A percentile compares a stretch with the other conserved stretches of the same genome.
Conservation (phyloP, 2,797 vertebrate genomes). For the Pachyuromys duprasi region DNA sequence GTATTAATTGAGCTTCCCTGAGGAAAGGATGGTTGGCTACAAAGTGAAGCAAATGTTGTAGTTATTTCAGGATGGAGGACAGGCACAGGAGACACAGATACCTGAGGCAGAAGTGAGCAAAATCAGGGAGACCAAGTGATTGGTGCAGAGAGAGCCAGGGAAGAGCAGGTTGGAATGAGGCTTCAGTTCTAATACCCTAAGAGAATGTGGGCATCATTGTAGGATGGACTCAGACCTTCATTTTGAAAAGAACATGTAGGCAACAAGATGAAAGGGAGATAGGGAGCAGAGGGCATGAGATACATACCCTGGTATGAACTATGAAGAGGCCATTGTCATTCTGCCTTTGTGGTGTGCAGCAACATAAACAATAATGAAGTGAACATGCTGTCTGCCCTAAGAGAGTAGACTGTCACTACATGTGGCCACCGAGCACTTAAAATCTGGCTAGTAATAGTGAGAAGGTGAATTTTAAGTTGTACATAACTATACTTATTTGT, state of each 20-base stretch:
- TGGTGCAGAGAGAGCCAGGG: not conserved
- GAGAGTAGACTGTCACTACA: not conserved
- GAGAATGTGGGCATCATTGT: not conserved
- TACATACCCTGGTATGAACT: not conserved
- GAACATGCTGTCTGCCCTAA: not conserved
- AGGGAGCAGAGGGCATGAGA: not conserved
- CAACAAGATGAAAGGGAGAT: not conserved
- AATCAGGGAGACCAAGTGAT: not conserved
- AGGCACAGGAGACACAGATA: not conserved
- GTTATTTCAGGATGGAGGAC: not conserved
- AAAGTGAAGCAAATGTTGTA: not conserved
- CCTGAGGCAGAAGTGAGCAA: not conserved
- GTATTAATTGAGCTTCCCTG: not conserved
- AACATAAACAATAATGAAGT: not conserved
- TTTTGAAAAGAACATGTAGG: not conserved
- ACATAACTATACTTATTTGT: not conserved
- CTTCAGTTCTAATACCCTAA: not conserved
- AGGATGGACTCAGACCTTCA: not conserved
- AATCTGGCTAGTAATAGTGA: not conserved
- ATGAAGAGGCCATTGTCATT: not conserved
- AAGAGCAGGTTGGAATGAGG: not conserved
- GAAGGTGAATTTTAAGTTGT: not conserved
- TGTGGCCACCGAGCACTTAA: not conserved
- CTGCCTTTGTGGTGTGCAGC: too few relatives aligned
- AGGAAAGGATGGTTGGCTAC: not conserved